phyloP scores from a whole-genome alignment of 2,888 invertebrate genomes.

The Aphodius sticticus region DNA sequence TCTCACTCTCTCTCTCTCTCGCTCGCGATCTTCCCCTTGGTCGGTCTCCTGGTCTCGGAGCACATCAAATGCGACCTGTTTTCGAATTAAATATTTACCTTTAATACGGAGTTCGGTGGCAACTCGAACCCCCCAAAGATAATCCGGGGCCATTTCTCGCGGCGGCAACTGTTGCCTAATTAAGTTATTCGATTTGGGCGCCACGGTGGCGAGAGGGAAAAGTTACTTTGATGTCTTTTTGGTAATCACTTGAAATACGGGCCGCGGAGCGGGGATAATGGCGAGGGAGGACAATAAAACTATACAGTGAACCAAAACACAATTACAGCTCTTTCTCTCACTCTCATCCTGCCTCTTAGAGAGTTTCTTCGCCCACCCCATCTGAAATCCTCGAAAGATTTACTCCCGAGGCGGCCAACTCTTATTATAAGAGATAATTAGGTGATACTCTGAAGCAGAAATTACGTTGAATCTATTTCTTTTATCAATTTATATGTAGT shows the following conservation, averaged over 20 bases:
- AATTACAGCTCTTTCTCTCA: not conserved
- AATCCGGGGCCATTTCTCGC: constrained; percentile 33
- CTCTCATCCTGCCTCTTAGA: not conserved
- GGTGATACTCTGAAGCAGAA: not conserved
- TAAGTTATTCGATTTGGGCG: constrained; percentile 19
- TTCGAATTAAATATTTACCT: constrained; percentile 40
- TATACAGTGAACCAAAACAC: not conserved
- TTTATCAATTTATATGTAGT: not conserved
- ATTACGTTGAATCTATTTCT: not conserved
- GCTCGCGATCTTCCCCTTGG: constrained; percentile 5
- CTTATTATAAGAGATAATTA: not conserved
- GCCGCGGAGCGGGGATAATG: constrained; percentile 11
- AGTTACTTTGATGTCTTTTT: constrained; percentile 17
- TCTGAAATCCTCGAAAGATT: not conserved
- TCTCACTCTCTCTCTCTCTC: no score
- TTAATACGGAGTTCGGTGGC: constrained; percentile 25
- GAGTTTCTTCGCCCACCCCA: not conserved
- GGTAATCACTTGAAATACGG: constrained; percentile 13
- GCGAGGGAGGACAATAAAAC: constrained; percentile 10
- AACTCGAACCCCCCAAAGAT: constrained; percentile 30
- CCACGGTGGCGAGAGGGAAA: constrained; percentile 4
- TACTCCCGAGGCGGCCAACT: not conserved
- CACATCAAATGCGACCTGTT: constrained; percentile 38
- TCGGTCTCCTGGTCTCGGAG: constrained; percentile 18
- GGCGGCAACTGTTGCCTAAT: constrained; percentile 17